phyloP scores from a whole-genome alignment of 2,888 invertebrate genomes.

The Tetramorium bicarinatum region DNA sequence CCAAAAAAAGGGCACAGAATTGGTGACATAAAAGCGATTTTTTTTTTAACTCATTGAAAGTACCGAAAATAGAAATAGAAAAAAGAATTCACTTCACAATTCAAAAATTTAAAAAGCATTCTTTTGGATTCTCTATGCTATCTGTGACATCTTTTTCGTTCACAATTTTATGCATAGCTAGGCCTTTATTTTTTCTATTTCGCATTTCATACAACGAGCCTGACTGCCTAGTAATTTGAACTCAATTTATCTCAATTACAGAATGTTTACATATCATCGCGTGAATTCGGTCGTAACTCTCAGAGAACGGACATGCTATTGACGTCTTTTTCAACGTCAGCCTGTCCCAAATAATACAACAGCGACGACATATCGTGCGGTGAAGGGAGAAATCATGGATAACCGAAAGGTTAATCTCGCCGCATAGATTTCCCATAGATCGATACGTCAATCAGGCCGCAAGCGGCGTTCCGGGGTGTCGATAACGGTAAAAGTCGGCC shows the following conservation, averaged over 20 bases:
- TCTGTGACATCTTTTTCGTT: no score
- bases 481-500: conserved; percentile 70
- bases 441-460: conserved; percentile 69
- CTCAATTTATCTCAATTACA: background rate
- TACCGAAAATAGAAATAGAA: no score
- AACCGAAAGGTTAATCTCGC: conserved; percentile 60
- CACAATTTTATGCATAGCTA: no score
- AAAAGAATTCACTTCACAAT: no score
- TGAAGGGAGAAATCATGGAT: background rate
- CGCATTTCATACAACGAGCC: no score
- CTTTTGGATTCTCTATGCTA: no score
- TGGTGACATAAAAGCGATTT: no score
- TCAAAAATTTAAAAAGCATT: no score
- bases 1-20: no score
- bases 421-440: conserved; percentile 44
- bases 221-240: background rate
- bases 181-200: no score
- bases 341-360: conserved; percentile 23
- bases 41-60: no score
- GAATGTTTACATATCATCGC: background rate
- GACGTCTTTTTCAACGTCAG: conserved; percentile 34
- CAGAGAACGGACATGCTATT: conserved; percentile 28
- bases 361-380: conserved; percentile 18
- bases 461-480: conserved; percentile 66
- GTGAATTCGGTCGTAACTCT: conserved; percentile 15